Percentiles rank a stretch among this genome's conserved stretches.
Evolutionary conservation across 2,888 invertebrate species (phyloP).

Genomic region (Patella pellucida): DNA sequence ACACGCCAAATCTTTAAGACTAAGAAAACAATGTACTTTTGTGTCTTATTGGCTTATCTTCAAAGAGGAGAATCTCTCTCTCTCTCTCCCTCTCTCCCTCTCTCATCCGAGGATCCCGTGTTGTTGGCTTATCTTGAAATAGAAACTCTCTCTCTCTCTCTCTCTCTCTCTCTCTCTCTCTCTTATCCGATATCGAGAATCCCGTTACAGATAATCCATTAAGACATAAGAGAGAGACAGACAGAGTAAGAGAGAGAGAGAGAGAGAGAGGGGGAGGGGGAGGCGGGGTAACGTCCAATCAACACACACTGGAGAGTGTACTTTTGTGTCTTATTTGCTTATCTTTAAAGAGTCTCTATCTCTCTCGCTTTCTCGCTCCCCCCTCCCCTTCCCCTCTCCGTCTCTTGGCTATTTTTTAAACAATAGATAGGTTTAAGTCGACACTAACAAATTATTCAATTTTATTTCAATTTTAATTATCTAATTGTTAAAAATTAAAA

Average conservation of each 20-base stretch:
- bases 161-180: too few relatives aligned
- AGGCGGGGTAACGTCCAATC: too few relatives aligned
- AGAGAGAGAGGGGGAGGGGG: constrained; percentile 19
- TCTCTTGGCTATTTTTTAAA: too few relatives aligned
- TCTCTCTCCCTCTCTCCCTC: not conserved
- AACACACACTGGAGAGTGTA: too few relatives aligned
- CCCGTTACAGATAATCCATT: not conserved
- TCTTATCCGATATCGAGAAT: too few relatives aligned
- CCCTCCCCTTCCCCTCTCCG: too few relatives aligned
- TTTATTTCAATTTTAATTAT: too few relatives aligned
- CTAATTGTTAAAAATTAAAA: too few relatives aligned
- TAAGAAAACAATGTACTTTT: not conserved
- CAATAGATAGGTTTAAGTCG: too few relatives aligned
- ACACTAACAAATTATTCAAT: too few relatives aligned
- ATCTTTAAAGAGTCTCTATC: not conserved
- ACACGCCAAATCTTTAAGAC: not conserved
- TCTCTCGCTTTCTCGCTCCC: not conserved
- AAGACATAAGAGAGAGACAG: not conserved
- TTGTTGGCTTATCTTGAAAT: not conserved
- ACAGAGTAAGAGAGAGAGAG: constrained; percentile 18
- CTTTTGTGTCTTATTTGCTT: not conserved
- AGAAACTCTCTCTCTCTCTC: not conserved
- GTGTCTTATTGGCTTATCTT: not conserved
- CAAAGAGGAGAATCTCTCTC: not conserved
- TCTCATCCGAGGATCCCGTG: not conserved